A percentile compares a stretch with the other conserved stretches of the same genome.
Conservation (phyloP, 2,888 invertebrate species). For the Synergus umbraculus region DNA sequence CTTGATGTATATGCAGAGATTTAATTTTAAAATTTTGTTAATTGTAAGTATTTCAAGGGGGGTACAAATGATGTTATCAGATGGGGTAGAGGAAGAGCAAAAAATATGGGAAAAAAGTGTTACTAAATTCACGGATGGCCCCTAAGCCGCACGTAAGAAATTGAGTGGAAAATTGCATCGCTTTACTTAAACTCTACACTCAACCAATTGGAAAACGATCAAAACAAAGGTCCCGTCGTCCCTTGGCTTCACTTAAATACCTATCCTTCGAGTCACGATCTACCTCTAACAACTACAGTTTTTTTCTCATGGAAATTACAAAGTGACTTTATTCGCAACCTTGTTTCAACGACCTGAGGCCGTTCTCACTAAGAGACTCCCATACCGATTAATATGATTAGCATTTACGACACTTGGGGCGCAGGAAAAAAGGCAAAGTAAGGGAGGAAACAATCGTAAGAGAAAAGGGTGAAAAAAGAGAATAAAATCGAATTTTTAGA, state of each 20-base stretch:
- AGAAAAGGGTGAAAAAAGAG: background rate
- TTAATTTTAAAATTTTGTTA: no score
- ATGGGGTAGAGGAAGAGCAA: no score
- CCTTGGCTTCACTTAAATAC: slow-evolving; percentile 15
- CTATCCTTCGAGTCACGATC: background rate
- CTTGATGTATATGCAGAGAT: no score
- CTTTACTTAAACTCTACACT: slow-evolving; percentile 7
- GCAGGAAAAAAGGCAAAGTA: slow-evolving; percentile 41
- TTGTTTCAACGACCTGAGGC: slow-evolving; percentile 47
- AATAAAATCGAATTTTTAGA: background rate
- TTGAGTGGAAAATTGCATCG: slow-evolving; percentile 27
- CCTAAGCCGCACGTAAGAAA: background rate
- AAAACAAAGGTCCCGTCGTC: background rate
- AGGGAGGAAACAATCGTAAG: slow-evolving; percentile 16
- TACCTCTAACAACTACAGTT: background rate
- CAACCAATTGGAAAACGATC: slow-evolving; percentile 36
- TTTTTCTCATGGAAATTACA: slow-evolving; percentile 43
- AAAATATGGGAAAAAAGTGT: no score
- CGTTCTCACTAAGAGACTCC: slow-evolving; percentile 42
- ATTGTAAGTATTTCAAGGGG: no score
- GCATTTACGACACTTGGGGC: background rate
- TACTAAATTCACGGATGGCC: no score
- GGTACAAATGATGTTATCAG: no score
- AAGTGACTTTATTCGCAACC: slow-evolving; percentile 47
- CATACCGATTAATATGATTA: slow-evolving; percentile 57